phyloP scores from a whole-genome alignment of 2,113 vertebrate species.

The Platichthys stellatus region DNA sequence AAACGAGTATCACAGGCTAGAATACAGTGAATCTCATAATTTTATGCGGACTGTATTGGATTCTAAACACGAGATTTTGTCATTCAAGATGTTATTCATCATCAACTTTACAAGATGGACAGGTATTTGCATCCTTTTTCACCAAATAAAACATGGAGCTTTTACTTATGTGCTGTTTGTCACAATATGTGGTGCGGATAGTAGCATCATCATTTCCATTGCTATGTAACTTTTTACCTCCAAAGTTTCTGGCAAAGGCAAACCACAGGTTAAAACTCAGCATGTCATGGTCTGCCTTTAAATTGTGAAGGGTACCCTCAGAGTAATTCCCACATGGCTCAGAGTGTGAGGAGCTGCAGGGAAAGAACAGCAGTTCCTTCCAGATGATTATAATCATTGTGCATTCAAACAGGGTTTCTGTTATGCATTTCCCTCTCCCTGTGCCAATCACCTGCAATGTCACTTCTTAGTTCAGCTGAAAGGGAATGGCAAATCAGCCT shows the following conservation, averaged over 20 bases:
- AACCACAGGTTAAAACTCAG: slow-evolving; percentile 11
- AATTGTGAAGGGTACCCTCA: slow-evolving; percentile 14
- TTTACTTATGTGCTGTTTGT: background rate
- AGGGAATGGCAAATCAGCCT: background rate
- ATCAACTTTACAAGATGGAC: too few species aligned
- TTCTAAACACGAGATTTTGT: background rate
- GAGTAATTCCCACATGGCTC: slow-evolving; percentile 35
- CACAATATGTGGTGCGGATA: background rate
- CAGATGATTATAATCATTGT: slow-evolving; percentile 30
- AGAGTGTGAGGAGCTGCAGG: slow-evolving; percentile 6
- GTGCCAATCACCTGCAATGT: slow-evolving; percentile 2
- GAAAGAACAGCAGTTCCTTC: slow-evolving; percentile 12
- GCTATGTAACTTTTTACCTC: slow-evolving; percentile 3
- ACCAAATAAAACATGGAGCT: background rate
- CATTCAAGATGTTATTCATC: too few species aligned
- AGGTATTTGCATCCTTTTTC: too few species aligned
- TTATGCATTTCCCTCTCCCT: slow-evolving; percentile 9
- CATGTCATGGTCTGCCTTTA: slow-evolving; percentile 34
- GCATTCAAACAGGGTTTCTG: slow-evolving; percentile 25
- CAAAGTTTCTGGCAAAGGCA: slow-evolving; percentile 2
- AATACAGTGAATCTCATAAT: background rate
- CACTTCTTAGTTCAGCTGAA: slow-evolving; percentile 5
- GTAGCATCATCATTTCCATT: background rate
- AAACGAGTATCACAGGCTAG: background rate
- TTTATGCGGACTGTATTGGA: background rate